Evolutionary conservation across 2,113 vertebrate genomes (phyloP), one percentile per base, ranked within the genome.

Genomic region (Eurystomus gularis): DNA sequence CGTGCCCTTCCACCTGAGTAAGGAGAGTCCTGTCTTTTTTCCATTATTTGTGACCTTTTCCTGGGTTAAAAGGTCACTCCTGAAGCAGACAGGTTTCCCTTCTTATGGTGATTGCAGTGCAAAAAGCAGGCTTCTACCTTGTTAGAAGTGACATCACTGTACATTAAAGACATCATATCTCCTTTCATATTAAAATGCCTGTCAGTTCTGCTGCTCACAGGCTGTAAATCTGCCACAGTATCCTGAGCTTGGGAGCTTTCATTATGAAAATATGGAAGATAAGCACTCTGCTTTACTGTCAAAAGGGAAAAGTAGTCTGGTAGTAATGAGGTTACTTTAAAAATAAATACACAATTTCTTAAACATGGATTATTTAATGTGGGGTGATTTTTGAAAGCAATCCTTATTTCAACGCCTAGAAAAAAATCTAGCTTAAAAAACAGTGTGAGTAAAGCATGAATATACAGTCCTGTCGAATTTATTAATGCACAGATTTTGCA

Each of bases 111-210:
- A 97, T 91, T 96, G 96, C 54, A 51, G 92, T 82, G 93, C 95
- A 88, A 86, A 95, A 95, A 97, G 91, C 96, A 82, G 39, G 66
- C 97, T 96, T 97, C 95, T 96, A 93, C 96, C 98, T 98, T 96
- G 97, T 98, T 98, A 98, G 95, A 96, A 98, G 97, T 98, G 98
- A 98, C 98, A 98, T 98, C 98, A 98, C 96, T 97, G 94, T 96
- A 96, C 97, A 98, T 98, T 98, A 98, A 98, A 98, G 97, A 97
- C 97, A 98, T 97, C 97, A 96, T 97, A 98, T 98, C 97, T 98
- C 97, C 97, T 98, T 98, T 97, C 97, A 96, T 97, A 98, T 98
- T 98, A 98, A 98, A 98, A 98, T 97, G 97, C 96, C 96, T 98
- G 98, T 98, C 98, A 98, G 94, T 98, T 98, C 97, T 97, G 90